These are phyloP conservation scores for Phasianus colchicus DNA, from an alignment of 2,113 vertebrate genomes.

Conservation along the genomic window DNA sequence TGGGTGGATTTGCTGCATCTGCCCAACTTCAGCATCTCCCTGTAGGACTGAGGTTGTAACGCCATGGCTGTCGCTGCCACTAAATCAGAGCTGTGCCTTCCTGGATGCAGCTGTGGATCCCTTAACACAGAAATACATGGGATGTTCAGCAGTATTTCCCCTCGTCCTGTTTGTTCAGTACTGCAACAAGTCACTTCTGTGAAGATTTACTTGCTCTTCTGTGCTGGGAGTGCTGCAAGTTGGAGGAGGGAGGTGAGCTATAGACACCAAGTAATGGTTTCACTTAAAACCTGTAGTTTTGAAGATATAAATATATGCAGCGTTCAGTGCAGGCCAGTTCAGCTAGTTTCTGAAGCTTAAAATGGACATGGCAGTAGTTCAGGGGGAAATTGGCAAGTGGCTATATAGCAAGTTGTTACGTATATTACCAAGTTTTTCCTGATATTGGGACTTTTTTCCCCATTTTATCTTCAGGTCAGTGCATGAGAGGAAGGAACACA, in stretches of 20 bases:
- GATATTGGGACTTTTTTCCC: neutral
- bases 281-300: neutral
- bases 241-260: neutral
- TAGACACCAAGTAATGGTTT: neutral
- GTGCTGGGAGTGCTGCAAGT: neutral
- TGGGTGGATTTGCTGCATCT: neutral
- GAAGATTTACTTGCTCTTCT: neutral
- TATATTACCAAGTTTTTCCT: neutral
- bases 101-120: neutral
- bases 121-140: neutral
- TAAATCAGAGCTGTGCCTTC: neutral
- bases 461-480: neutral
- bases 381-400: neutral
- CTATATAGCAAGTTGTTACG: neutral
- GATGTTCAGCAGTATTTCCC: neutral
- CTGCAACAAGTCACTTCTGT: neutral
- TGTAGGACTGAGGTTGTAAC: rapidly evolving
- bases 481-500: neutral
- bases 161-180: neutral
- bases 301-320: neutral
- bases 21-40: neutral
- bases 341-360: neutral
- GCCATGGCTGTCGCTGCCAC: neutral
- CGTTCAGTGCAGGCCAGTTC: neutral
- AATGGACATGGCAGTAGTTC: neutral